Evolutionary conservation across 2,888 invertebrate genomes (phyloP), one percentile per base, ranked within the genome.

Genomic region (Epistrophella euchroma): DNA sequence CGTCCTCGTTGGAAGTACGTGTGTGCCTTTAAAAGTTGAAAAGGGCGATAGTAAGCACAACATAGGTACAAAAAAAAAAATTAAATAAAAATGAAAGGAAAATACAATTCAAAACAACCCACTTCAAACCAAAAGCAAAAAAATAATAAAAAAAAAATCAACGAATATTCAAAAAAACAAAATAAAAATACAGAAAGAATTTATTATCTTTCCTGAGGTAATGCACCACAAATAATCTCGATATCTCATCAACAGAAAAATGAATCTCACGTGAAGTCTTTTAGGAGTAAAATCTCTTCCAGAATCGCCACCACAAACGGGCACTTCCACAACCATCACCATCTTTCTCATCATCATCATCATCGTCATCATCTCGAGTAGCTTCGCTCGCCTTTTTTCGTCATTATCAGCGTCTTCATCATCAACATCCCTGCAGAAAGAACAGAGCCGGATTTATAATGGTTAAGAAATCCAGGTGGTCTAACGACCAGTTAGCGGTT

Each of bases 191-290:
- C 35, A 37, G 37, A 60, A 60, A 82, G 77, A 87, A 87, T 87
- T 87, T 87, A 83, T 87, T 78, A 87, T 87, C 82, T 77, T 75
- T 79, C 60, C 60, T 15, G 60, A 75, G 87, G 87, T 87, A 87
- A 87, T 87, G 87, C 83, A 87, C 87, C 78, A 87, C 74, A 83
- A 86, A 82, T 82, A 86, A 87, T 87, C 83, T 87, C 78, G 83
- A 79, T 79, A 87, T 82, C 87, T 78, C 83, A 87, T 83, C 87
- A 87, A 87, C 75, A 79, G 78, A 83, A 87, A 87, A 87, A 87
- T 83, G 86, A 87, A 87, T 87, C 83, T 82, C 82, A 87, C 74
- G 83, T 82, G 78, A 87, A 87, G 83, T 78, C 78, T 87, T 87
- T 87, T 86, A 86, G 82, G 78, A 60, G 82, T 58, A 83, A 82